phyloP scores from a whole-genome alignment of 2,888 invertebrate genomes.

The Athrips mouffetella region DNA sequence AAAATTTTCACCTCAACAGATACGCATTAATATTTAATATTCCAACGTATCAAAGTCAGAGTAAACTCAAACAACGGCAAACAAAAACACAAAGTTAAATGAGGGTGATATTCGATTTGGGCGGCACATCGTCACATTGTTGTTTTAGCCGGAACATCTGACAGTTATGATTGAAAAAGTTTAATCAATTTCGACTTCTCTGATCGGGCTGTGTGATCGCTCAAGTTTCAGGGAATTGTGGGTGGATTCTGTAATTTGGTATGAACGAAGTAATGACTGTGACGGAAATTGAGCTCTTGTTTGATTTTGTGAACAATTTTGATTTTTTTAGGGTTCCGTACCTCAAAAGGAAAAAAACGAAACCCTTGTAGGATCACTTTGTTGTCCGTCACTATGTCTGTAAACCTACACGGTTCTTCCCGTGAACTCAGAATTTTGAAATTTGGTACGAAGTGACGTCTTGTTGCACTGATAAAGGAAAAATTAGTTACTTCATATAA shows the following conservation, averaged over 20 bases:
- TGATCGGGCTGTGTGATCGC: neutral
- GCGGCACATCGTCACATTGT: slow-evolving; percentile 13
- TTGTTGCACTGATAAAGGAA: no score
- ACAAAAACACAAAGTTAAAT: slow-evolving; percentile 26
- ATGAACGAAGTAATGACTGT: no score
- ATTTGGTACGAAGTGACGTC: no score
- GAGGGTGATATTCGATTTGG: slow-evolving; percentile 25
- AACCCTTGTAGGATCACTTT: no score
- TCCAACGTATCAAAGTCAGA: neutral
- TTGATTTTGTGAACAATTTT: no score
- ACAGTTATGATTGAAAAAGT: slow-evolving; percentile 53
- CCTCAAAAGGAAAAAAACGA: no score
- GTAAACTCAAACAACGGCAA: slow-evolving; percentile 1
- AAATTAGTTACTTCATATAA: no score
- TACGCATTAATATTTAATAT: neutral
- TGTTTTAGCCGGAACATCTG: slow-evolving; percentile 24
- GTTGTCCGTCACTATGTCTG: no score
- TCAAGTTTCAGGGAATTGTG: neutral
- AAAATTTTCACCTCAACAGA: neutral
- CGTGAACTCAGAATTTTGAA: no score
- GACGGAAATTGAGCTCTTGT: no score
- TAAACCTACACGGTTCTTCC: no score
- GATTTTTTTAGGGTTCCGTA: no score
- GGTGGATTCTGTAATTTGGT: neutral
- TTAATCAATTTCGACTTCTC: slow-evolving; percentile 29